These are phyloP conservation scores for Crotophaga sulcirostris DNA, from an alignment of 2,113 vertebrate genomes.

Conservation along the genomic window DNA sequence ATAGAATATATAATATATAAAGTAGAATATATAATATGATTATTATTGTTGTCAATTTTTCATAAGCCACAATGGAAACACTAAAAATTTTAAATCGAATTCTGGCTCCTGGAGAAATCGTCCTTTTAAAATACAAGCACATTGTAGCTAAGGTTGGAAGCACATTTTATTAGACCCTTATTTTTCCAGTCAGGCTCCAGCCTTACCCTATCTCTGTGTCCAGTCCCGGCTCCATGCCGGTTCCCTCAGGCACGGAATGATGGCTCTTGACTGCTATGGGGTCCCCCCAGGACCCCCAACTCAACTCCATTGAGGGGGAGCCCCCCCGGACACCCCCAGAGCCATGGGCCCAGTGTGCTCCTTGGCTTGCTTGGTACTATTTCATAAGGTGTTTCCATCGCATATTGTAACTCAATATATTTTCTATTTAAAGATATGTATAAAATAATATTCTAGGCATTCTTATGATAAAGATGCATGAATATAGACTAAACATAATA, in stretches of 20 bases:
- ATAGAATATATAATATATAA: no score
- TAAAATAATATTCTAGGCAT: background rate
- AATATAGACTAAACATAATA: background rate
- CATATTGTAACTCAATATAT: background rate
- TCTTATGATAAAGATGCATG: background rate
- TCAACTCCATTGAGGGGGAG: no score
- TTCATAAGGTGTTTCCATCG: fast-evolving
- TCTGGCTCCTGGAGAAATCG: fast-evolving
- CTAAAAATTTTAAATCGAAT: background rate
- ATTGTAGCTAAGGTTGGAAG: background rate
- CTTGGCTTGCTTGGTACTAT: background rate
- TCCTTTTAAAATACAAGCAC: background rate
- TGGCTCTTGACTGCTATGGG: background rate
- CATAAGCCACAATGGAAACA: background rate
- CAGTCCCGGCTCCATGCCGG: fast-evolving
- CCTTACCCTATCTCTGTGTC: fast-evolving
- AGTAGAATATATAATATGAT: no score
- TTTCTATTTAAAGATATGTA: background rate
- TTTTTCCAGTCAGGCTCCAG: background rate
- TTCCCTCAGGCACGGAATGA: background rate
- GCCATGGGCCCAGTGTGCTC: background rate
- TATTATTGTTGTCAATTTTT: background rate
- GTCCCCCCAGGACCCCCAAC: no score
- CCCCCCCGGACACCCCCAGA: no score
- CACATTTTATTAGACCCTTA: background rate